Evolutionary conservation across 2,888 invertebrate species (phyloP).

Genomic region (Sphaeridia pumilis): DNA sequence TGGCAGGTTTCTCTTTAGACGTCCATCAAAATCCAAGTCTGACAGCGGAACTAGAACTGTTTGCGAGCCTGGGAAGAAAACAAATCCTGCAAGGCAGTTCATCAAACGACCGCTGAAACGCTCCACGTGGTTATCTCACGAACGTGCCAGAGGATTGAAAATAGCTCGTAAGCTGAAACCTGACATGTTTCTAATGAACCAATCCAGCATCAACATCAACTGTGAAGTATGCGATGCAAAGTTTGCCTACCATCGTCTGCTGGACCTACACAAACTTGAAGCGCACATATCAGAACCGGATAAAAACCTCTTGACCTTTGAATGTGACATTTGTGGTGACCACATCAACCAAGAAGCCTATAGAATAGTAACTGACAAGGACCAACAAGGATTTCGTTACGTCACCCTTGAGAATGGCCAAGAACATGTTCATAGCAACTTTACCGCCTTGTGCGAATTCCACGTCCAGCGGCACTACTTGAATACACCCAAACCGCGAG

Average conservation of each 20-base stretch:
- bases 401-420: neutral
- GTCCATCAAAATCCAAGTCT: no score
- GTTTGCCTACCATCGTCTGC: neutral
- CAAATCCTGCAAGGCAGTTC: no score
- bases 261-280: neutral
- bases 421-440: neutral
- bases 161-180: no score
- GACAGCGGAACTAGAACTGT: no score
- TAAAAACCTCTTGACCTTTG: neutral
- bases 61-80: no score
- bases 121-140: no score
- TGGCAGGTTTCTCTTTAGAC: neutral
- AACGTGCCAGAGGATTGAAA: no score
- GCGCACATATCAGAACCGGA: neutral
- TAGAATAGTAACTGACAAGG: neutral
- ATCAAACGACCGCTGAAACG: no score
- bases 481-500: neutral
- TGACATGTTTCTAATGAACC: no score
- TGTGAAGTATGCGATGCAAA: neutral
- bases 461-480: neutral
- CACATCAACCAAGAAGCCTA: neutral
- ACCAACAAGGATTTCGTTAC: neutral
- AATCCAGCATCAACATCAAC: no score
- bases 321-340: neutral
- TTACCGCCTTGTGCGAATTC: neutral